Evolutionary conservation across 1,140 invertebrate species (phyloP), one percentile per base, ranked within the genome.

Genomic region (Diorhabda elongata): DNA sequence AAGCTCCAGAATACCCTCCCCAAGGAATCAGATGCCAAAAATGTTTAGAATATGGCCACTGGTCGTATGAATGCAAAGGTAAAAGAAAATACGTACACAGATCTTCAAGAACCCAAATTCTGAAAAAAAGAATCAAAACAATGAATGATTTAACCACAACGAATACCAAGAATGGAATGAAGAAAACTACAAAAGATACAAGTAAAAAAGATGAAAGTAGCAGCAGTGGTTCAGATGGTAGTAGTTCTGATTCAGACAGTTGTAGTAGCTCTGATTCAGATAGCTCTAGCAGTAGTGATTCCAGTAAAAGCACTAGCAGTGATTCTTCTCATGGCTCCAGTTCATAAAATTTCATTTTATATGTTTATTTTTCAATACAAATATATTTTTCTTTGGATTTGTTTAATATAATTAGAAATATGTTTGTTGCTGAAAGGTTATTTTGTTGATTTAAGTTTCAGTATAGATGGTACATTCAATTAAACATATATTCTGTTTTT

Each of bases 51-150:
- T 88, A 89, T 76, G 94, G 94, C 0, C 95, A 97, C 78, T 97
- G 93, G 92, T 95, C 92, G 65, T 97, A 93, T 74, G 91, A 96
- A 80, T 97, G 95, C 79, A 93, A 88, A 73, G 92, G 91, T n/a
- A 94, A 96, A 83, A 83, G 93, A 59, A 97, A 96, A 82, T 93
- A 91, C 81, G 83, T 96, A 7, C 88, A 94, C 67, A 86, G 94
- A 71, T 86, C 87, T 47, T 95, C 94, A 2, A 86, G 94, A 61
- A 94, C 94, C 2, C 87, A 89, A 73, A 85, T 90, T 62, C 81
- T 97, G 67, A 92, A 91, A 72, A 95, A 94, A 80, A 87, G 85
- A 75, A 77, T 89, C 75, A 90, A 88, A 64, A 76, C 83, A 5
- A 84, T 84, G 59, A 80, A 85, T 71, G 81, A 84, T 73, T 78